These are phyloP conservation scores for Drosophila grimshawi DNA, from an alignment of 1,140 invertebrate genomes.

Conservation along the genomic window DNA sequence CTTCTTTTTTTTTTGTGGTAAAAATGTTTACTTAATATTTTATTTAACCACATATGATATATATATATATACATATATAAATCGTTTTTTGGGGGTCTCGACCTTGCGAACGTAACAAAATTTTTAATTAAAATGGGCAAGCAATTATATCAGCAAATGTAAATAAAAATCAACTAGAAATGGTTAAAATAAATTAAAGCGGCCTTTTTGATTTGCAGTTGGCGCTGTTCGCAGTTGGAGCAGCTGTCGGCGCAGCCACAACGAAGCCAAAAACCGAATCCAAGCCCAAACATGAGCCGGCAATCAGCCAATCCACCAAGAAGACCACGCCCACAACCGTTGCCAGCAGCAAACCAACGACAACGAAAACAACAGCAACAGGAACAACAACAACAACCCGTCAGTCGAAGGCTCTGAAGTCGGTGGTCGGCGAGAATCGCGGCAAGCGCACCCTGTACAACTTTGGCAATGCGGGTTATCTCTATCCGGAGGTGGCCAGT, in stretches of 20 bases:
- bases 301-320: constrained; percentile 35
- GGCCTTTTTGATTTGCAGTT: constrained; percentile 48
- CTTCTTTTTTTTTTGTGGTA: constrained; percentile 52
- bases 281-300: constrained; percentile 43
- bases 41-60: background rate
- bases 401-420: constrained; percentile 63
- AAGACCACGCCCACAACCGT: constrained; percentile 42
- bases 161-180: constrained; percentile 18
- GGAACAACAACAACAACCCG: constrained; percentile 32
- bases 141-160: background rate
- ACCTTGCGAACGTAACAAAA: constrained; percentile 51
- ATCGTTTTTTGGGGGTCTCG: constrained; percentile 37
- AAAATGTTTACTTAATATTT: constrained; percentile 54
- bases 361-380: constrained; percentile 12
- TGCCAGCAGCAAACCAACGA: constrained; percentile 15
- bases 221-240: constrained; percentile 61
- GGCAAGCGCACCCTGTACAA: constrained; percentile 80
- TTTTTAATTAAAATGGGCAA: constrained; percentile 48
- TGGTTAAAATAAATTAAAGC: constrained; percentile 21
- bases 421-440: constrained; percentile 65
- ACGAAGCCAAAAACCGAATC: constrained; percentile 52
- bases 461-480: constrained; percentile 73
- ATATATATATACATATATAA: background rate
- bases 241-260: constrained; percentile 28
- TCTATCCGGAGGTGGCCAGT: constrained; percentile 74